Base-by-base conservation (phyloP, 2,888 invertebrate genomes). In the Drosophila prostipennis region DNA sequence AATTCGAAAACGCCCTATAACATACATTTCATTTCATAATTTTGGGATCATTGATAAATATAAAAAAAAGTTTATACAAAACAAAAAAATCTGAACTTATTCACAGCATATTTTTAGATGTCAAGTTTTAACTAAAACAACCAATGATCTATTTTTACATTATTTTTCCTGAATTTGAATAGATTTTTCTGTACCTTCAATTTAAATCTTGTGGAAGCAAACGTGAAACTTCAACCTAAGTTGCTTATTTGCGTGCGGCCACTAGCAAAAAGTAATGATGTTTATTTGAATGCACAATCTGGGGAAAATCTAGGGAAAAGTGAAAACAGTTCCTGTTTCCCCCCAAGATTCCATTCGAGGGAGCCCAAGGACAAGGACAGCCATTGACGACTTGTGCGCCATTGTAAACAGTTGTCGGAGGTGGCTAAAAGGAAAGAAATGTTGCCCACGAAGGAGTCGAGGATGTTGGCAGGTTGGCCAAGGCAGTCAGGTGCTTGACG, bases 401-500 rank as follows among this genome's bases (percentile, higher is more conserved):
- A 52, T 64, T 64, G 64, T 52, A 64, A 64, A 64, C 64, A 64
- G 37, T 64, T 52, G 7, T 2, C 6, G 6, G 23, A 23, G 51
- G 29, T 36, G 37, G 37, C 32, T 37, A 39, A 63, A 39, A 63
- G 45, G 52, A n/a, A 53, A 29, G 45, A 36, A 39, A 34, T 14
- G 51, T 19, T 34, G 26, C 13, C 37, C 16, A 6, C 68, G 11
- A 32, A 32, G 49, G 37, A 48, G 54, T 65, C 45, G 36, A 32
- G 43, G 37, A 48, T 43, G 19, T 64, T 39, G 40, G 36, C 45
- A 49, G 42, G 29, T 34, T 32, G 26, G 19, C 32, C 8, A 49
- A 7, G 29, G 40, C 34, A 55, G 55, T 57, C 71, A 61, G 72
- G 71, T 69, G 53, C 49, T 23, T 39, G 72, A 29, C 64, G 54